These are phyloP conservation scores for Eristalis tenax DNA, from an alignment of 2,888 invertebrate genomes.

Conservation along the genomic window DNA sequence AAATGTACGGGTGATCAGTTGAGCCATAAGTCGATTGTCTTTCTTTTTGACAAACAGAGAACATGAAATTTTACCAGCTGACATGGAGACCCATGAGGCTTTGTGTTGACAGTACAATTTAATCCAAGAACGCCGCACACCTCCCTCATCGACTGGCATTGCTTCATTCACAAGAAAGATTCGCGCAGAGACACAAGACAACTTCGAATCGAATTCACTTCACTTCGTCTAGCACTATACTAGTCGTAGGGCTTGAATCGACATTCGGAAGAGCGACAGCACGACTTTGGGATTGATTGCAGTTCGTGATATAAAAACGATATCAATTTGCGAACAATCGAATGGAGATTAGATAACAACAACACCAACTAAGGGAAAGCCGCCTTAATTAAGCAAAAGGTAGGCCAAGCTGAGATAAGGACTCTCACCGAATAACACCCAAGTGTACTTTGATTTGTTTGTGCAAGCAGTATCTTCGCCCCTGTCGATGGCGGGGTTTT, in stretches of 20 bases:
- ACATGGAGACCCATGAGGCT: conserved; percentile 43
- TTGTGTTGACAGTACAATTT: conserved; percentile 40
- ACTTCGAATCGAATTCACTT: conserved; percentile 14
- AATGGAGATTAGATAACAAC: conserved; percentile 31
- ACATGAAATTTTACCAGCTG: conserved; percentile 43
- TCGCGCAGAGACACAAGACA: neutral
- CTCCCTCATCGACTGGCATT: conserved; percentile 48
- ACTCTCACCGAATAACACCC: neutral
- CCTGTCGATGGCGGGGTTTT: neutral
- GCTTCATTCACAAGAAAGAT: neutral
- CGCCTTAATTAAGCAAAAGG: conserved; percentile 27
- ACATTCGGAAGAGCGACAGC: conserved; percentile 8
- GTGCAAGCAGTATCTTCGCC: neutral
- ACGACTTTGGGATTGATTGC: conserved; percentile 30
- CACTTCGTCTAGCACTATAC: neutral
- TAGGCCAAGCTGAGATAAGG: neutral
- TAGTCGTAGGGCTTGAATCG: neutral
- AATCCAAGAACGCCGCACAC: conserved; percentile 48
- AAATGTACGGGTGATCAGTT: neutral
- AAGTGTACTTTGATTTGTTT: conserved; percentile 6
- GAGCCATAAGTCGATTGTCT: neutral
- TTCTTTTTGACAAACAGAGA: neutral
- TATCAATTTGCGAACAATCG: conserved; percentile 3
- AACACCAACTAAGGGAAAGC: conserved; percentile 6
- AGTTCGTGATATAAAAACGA: conserved; percentile 11